Evolutionary conservation across 2,113 vertebrate species (phyloP).

Genomic region (Thomomys bottae): DNA sequence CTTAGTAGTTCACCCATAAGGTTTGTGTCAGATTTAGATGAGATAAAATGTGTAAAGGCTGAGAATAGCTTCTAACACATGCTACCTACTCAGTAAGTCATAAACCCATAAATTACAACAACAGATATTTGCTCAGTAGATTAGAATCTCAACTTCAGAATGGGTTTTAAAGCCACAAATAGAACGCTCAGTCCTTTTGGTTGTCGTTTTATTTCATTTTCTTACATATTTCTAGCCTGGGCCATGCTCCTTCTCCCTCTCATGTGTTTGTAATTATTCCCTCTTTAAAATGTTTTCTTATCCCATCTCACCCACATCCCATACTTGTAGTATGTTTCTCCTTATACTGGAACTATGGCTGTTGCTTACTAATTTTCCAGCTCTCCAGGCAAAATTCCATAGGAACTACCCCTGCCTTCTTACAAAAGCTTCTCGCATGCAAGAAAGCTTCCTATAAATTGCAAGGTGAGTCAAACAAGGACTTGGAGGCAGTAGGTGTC

Average conservation of each 20-base stretch:
- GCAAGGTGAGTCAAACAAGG: constrained; percentile 31
- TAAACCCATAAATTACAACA: background rate
- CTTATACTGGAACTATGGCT: constrained; percentile 58
- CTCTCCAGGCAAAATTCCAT: constrained; percentile 28
- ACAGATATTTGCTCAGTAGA: background rate
- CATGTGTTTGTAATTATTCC: constrained; percentile 82
- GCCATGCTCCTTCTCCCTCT: constrained; percentile 46
- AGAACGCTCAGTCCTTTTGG: constrained; percentile 69
- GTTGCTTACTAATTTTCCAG: constrained; percentile 73
- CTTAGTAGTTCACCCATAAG: background rate
- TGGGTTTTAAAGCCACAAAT: constrained; percentile 65
- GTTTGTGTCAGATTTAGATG: background rate
- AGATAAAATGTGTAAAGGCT: background rate
- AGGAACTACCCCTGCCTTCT: constrained; percentile 33
- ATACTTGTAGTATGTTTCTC: constrained; percentile 61
- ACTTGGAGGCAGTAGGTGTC: constrained; percentile 30
- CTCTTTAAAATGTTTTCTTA: constrained; percentile 67
- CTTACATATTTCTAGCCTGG: constrained; percentile 62
- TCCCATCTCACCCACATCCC: constrained; percentile 68
- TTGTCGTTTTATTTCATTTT: constrained; percentile 74
- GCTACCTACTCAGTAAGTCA: background rate
- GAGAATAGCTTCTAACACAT: background rate
- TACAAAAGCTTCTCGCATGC: constrained; percentile 54
- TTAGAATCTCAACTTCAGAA: constrained; percentile 41
- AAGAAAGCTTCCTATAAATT: constrained; percentile 51